Conservation (phyloP, 2,797 vertebrate genomes). For the Pyrocephalus nanus region DNA sequence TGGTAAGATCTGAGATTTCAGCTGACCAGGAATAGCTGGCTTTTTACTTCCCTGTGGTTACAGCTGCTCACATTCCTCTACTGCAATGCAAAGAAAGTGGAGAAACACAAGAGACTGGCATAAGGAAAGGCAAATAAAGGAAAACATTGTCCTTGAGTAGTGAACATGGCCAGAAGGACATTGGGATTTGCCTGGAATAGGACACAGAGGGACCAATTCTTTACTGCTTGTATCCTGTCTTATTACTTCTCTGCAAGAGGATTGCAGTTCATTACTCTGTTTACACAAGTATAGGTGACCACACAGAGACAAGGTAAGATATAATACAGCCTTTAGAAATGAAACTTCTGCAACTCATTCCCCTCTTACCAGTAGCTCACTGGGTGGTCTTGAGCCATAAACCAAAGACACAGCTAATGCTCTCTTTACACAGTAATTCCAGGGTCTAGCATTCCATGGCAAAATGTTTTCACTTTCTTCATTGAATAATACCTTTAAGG, state of each 20-base stretch:
- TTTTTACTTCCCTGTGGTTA: neutral
- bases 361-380: neutral
- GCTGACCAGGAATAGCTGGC: neutral
- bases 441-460: neutral
- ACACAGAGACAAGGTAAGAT: constrained; percentile 1
- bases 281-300: constrained; percentile 3
- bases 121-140: neutral
- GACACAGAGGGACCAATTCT: neutral
- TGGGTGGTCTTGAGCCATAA: constrained; percentile 32
- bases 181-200: neutral
- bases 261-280: neutral
- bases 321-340: neutral
- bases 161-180: neutral
- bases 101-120: neutral
- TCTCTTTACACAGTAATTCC: neutral
- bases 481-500: neutral
- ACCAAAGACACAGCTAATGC: neutral
- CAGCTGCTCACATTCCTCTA: constrained; percentile 11
- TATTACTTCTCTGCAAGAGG: neutral
- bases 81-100: neutral
- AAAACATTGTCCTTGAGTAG: neutral
- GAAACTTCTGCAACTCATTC: constrained; percentile 2
- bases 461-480: neutral
- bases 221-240: neutral
- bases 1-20: neutral